These are phyloP conservation scores for Formica selysi DNA, from an alignment of 1,140 invertebrate genomes.

Conservation along the genomic window DNA sequence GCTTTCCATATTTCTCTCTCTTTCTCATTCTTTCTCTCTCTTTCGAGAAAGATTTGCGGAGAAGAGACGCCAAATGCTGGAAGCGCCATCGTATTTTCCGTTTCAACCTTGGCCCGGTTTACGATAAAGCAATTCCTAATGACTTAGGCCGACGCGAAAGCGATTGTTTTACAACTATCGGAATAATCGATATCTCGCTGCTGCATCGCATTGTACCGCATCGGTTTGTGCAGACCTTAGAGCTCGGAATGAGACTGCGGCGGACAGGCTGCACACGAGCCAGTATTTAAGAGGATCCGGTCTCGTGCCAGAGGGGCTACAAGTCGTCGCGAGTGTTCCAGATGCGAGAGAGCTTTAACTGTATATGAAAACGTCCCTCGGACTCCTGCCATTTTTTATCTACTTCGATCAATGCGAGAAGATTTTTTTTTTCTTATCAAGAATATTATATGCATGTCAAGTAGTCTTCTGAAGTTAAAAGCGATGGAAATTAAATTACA, in stretches of 20 bases:
- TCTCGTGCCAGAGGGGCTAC: slow-evolving; percentile 34
- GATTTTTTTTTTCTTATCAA: neutral
- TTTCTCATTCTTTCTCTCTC: neutral
- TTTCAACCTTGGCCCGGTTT: slow-evolving; percentile 63
- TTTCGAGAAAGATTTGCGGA: neutral
- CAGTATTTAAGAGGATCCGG: slow-evolving; percentile 15
- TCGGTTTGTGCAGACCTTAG: slow-evolving; percentile 19
- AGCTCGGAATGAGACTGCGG: slow-evolving; percentile 8
- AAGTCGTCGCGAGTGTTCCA: slow-evolving; percentile 25
- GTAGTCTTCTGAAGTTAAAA: neutral
- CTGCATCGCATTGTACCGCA: slow-evolving; percentile 12
- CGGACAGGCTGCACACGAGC: slow-evolving; percentile 36
- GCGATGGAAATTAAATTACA: slow-evolving; percentile 9
- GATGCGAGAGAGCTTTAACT: neutral
- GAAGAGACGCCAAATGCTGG: slow-evolving; percentile 14
- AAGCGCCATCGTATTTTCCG: slow-evolving; percentile 38
- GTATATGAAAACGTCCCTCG: neutral
- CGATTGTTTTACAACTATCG: slow-evolving; percentile 38
- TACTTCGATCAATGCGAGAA: neutral
- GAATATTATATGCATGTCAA: slow-evolving; percentile 1
- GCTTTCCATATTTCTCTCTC: neutral
- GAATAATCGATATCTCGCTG: slow-evolving; percentile 29
- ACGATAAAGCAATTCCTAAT: slow-evolving; percentile 31
- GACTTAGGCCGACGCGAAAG: slow-evolving; percentile 27
- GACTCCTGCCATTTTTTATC: neutral